Percentiles rank a stretch among this genome's conserved stretches.
phyloP scores from a whole-genome alignment of 2,797 vertebrate genomes.

The Onychomys leucogaster region DNA sequence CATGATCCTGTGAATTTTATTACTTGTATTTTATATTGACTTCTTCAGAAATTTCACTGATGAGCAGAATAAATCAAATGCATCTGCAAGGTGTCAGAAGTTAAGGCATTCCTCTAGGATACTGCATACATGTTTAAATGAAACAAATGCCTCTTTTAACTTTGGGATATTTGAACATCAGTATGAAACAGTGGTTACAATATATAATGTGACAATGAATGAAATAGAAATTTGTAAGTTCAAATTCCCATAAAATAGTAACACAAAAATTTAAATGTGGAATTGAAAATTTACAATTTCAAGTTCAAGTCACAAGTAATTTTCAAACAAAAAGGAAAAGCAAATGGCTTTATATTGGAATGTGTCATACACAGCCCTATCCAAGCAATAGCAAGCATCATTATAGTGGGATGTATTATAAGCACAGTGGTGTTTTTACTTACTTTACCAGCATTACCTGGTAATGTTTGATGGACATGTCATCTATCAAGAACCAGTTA shows the following conservation, averaged over 20 bases:
- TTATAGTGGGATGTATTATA: background rate
- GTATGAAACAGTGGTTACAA: background rate
- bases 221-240: background rate
- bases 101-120: background rate
- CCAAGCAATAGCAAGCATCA: background rate
- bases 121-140: background rate
- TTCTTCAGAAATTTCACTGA: background rate
- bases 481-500: too few species aligned
- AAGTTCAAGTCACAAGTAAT: background rate
- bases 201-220: background rate
- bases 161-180: background rate
- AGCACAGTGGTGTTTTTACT: too few species aligned
- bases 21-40: background rate
- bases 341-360: background rate
- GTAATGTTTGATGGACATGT: too few species aligned
- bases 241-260: background rate
- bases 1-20: background rate
- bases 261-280: background rate
- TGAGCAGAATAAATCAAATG: background rate
- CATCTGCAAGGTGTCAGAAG: background rate
- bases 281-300: background rate
- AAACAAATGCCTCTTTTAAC: background rate
- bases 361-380: background rate
- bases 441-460: too few species aligned
- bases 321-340: background rate